Conservation (phyloP, 2,888 invertebrate genomes). For the Pachliopta kotzebuea region DNA sequence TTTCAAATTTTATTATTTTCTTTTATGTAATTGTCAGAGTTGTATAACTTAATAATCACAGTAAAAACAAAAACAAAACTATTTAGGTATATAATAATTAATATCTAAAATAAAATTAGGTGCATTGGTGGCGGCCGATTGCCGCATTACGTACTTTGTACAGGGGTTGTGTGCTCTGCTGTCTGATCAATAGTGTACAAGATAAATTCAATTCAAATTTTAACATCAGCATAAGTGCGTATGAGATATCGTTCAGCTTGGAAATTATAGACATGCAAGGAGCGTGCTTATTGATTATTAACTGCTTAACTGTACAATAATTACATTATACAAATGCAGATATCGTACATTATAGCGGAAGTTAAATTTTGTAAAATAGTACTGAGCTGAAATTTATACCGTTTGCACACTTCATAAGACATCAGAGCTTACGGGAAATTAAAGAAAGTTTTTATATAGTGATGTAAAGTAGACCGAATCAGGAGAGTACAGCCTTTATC, state of each 20-base stretch:
- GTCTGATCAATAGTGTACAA: conserved; percentile 44
- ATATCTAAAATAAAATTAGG: conserved; percentile 64
- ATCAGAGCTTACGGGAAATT: conserved; percentile 55
- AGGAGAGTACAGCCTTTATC: conserved; percentile 43
- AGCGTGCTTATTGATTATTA: conserved; percentile 4
- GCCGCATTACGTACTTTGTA: conserved; percentile 54
- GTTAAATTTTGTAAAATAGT: neutral
- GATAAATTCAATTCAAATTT: conserved; percentile 27
- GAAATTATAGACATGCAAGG: conserved; percentile 2
- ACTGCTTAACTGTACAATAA: conserved; percentile 3
- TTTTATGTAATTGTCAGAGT: conserved; percentile 80
- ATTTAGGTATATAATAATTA: conserved; percentile 58
- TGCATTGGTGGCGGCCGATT: conserved; percentile 41
- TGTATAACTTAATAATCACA: conserved; percentile 83
- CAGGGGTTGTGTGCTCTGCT: conserved; percentile 72
- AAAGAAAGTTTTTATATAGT: conserved; percentile 40
- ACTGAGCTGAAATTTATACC: conserved; percentile 25
- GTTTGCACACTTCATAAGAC: conserved; percentile 41
- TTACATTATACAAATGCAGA: conserved; percentile 1
- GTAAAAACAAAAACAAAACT: conserved; percentile 79
- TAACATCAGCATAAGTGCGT: conserved; percentile 4
- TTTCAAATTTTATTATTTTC: conserved; percentile 75
- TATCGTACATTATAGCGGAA: neutral
- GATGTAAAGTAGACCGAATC: conserved; percentile 35
- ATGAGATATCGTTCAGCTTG: conserved; percentile 1